Evolutionary conservation across 2,113 vertebrate genomes (phyloP).

Genomic region (Ailuropoda melanoleuca): DNA sequence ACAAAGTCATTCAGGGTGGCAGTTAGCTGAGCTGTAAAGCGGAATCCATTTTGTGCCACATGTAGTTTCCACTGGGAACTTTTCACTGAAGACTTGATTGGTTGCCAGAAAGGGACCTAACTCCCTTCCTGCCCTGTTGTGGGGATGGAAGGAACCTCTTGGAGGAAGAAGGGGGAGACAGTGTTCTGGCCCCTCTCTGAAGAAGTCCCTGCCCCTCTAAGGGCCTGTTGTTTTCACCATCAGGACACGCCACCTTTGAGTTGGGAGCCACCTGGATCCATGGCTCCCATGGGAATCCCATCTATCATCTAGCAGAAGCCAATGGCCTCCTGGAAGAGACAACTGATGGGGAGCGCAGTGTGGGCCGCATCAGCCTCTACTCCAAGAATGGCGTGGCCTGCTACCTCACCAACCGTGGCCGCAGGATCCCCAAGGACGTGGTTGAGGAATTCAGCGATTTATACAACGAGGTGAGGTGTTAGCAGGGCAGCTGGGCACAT

Average conservation of each 20-base stretch:
- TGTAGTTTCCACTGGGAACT: neutral
- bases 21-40: neutral
- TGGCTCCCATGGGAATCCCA: constrained; percentile 96
- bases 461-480: constrained; percentile 94
- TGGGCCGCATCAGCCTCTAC: constrained; percentile 97
- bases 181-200: neutral
- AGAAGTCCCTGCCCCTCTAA: constrained; percentile 38
- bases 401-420: constrained; percentile 95
- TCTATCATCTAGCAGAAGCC: constrained; percentile 99
- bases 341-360: constrained; percentile 93
- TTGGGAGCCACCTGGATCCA: constrained; percentile 99
- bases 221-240: constrained; percentile 50
- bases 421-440: constrained; percentile 97
- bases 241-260: constrained; percentile 96
- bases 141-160: neutral
- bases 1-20: neutral
- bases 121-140: neutral
- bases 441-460: constrained; percentile 99
- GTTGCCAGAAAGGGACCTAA: neutral
- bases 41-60: neutral
- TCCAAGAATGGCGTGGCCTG: constrained; percentile 97
- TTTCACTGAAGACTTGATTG: neutral
- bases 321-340: constrained; percentile 96
- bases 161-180: neutral
- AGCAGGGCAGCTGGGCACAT: neutral